Conservation (phyloP, 92 coral and sea anemone species). For the Pocillopora meandrina region DNA sequence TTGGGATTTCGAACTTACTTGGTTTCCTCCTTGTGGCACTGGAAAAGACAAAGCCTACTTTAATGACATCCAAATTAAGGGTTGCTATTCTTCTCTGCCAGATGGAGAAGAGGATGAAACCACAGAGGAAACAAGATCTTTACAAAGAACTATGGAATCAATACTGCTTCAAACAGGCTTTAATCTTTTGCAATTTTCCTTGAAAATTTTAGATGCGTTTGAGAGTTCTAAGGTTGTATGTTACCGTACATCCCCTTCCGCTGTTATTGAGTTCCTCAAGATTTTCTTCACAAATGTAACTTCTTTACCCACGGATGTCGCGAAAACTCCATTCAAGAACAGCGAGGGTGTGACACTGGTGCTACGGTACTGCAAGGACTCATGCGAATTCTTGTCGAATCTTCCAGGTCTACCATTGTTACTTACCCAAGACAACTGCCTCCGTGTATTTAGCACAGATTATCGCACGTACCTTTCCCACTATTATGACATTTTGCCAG, state of each 20-base stretch:
- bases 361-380: slow-evolving; percentile 70
- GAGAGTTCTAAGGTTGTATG: slow-evolving; percentile 40
- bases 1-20: not conserved
- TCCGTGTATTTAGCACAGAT: slow-evolving; percentile 45
- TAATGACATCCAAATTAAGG: slow-evolving; percentile 22
- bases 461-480: slow-evolving; percentile 53
- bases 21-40: slow-evolving; percentile 58
- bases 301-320: slow-evolving; percentile 40
- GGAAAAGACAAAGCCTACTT: slow-evolving; percentile 49
- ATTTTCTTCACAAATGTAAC: slow-evolving; percentile 29
- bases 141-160: not conserved
- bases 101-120: not conserved
- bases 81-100: slow-evolving; percentile 15
- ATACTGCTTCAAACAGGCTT: slow-evolving; percentile 59
- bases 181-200: slow-evolving; percentile 61
- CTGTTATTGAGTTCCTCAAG: slow-evolving; percentile 56
- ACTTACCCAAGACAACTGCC: slow-evolving; percentile 70
- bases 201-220: slow-evolving; percentile 32
- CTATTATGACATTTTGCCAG: slow-evolving; percentile 57
- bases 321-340: slow-evolving; percentile 45
- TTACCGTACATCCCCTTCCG: slow-evolving; percentile 40
- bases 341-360: slow-evolving; percentile 15
- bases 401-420: slow-evolving; percentile 85
- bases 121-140: not conserved
- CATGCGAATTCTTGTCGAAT: slow-evolving; percentile 41